Percentiles rank a stretch among this genome's conserved stretches.
These are phyloP conservation scores for Apotomis capreana DNA, from an alignment of 2,888 invertebrate genomes.

Conservation along the genomic window DNA sequence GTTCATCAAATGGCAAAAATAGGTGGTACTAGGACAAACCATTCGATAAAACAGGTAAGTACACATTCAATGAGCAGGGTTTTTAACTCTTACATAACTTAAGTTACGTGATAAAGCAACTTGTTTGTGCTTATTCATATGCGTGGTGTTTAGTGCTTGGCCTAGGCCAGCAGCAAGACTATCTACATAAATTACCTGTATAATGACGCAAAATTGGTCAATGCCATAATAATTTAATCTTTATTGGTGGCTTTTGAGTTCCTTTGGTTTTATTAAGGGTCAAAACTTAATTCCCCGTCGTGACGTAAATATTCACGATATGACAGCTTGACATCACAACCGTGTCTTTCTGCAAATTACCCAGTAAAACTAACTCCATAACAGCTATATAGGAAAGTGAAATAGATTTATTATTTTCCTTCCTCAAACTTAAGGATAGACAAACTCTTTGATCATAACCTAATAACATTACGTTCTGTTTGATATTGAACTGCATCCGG, in stretches of 20 bases:
- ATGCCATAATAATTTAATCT: conserved; percentile 34
- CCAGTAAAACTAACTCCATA: too few relatives aligned
- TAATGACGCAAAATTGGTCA: conserved; percentile 41
- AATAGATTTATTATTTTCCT: neutral
- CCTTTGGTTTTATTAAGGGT: too few relatives aligned
- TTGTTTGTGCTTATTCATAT: conserved; percentile 35
- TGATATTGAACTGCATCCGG: neutral
- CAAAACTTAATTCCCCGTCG: too few relatives aligned
- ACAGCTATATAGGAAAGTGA: neutral
- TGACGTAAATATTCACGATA: too few relatives aligned
- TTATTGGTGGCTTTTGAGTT: too few relatives aligned
- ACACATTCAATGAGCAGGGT: conserved; percentile 9
- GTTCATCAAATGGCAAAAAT: conserved; percentile 1
- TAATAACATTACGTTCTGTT: neutral
- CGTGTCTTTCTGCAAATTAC: too few relatives aligned
- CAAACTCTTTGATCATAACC: neutral
- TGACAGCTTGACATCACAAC: too few relatives aligned
- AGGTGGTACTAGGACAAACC: conserved; percentile 6
- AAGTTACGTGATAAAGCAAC: conserved; percentile 29
- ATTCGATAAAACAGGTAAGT: neutral
- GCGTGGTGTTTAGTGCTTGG: conserved; percentile 30
- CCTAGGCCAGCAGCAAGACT: conserved; percentile 37
- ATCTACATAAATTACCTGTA: conserved; percentile 36
- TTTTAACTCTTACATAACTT: conserved; percentile 32
- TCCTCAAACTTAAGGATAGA: neutral